A percentile compares a stretch with the other conserved stretches of the same genome.
phyloP scores from a whole-genome alignment of 2,888 invertebrate species.

The Agrilus cyanescens region DNA sequence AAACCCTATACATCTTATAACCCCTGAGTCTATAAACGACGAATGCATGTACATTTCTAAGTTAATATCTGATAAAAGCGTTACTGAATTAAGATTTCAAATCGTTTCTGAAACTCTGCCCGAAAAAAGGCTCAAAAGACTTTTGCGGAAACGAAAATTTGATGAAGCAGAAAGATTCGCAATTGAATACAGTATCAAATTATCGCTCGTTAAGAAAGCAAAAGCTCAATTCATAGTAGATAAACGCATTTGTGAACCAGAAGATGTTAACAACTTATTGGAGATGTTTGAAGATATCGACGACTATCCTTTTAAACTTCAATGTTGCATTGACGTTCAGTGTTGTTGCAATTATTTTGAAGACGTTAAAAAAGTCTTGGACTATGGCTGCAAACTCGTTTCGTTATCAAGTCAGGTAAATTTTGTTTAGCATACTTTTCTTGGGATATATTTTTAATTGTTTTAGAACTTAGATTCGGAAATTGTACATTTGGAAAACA shows the following conservation, averaged over 20 bases:
- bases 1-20: conserved; percentile 19
- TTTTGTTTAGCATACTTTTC: no score
- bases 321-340: conserved; percentile 30
- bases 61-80: conserved; percentile 12
- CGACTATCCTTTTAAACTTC: conserved; percentile 34
- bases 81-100: conserved; percentile 25
- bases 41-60: conserved; percentile 24
- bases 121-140: conserved; percentile 34
- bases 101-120: conserved; percentile 35
- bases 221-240: conserved; percentile 33
- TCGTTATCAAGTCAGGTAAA: no score
- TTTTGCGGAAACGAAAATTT: conserved; percentile 35
- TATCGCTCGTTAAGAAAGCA: conserved; percentile 32
- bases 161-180: conserved; percentile 40
- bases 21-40: conserved; percentile 20
- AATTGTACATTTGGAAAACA: conserved; percentile 1
- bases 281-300: conserved; percentile 33
- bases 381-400: conserved; percentile 17
- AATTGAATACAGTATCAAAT: conserved; percentile 30
- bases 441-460: no score
- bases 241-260: conserved; percentile 19
- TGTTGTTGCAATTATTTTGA: conserved; percentile 11
- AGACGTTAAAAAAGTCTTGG: conserved; percentile 20
- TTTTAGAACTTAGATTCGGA: conserved; percentile 4
- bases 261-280: conserved; percentile 31